phyloP scores from a whole-genome alignment of 2,888 invertebrate species.

The Tinea semifulvella region DNA sequence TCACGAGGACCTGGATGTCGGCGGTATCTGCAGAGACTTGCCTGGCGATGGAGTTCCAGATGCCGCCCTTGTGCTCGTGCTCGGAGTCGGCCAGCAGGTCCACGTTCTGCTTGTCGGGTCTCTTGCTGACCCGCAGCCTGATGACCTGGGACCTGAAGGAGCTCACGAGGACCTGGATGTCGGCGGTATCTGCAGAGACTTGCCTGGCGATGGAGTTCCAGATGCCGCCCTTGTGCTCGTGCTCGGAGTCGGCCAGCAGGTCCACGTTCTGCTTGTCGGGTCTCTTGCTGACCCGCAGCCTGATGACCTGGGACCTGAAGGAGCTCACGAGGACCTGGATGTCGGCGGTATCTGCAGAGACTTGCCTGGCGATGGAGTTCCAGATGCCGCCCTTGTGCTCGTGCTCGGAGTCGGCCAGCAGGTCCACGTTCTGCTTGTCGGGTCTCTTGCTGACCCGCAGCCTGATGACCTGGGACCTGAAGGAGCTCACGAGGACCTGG shows the following conservation, averaged over 20 bases:
- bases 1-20: conserved; percentile 82
- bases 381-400: conserved; percentile 79
- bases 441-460: conserved; percentile 90
- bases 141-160: conserved; percentile 91
- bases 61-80: conserved; percentile 71
- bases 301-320: conserved; percentile 90
- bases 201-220: conserved; percentile 96
- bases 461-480: conserved; percentile 91
- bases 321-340: conserved; percentile 84
- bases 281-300: conserved; percentile 90
- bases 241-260: conserved; percentile 82
- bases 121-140: conserved; percentile 90
- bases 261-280: conserved; percentile 88
- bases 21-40: conserved; percentile 70
- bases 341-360: conserved; percentile 71
- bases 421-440: conserved; percentile 85
- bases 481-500: conserved; percentile 81
- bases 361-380: conserved; percentile 92
- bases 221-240: conserved; percentile 73
- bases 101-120: conserved; percentile 84
- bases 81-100: conserved; percentile 88
- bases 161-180: conserved; percentile 82
- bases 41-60: conserved; percentile 97
- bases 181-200: conserved; percentile 68
- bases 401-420: conserved; percentile 83